A percentile compares a stretch with the other conserved stretches of the same genome.
These are phyloP conservation scores for Rhincodon typus DNA, from an alignment of 2,797 vertebrate genomes.

Conservation along the genomic window DNA sequence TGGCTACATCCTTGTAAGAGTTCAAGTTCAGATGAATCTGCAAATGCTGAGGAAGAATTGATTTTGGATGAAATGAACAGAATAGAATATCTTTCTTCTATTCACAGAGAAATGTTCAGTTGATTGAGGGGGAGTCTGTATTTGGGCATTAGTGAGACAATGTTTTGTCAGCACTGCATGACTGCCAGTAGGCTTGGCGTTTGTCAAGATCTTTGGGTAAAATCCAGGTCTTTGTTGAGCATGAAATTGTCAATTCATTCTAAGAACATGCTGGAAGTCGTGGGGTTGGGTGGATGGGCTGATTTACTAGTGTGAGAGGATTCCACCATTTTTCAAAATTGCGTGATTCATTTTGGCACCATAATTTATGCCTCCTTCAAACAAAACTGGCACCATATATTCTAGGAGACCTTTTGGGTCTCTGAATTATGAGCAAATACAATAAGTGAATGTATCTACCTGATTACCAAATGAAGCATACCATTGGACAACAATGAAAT, in stretches of 20 bases:
- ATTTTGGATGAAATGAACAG: background rate
- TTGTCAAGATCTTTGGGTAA: background rate
- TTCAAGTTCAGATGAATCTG: background rate
- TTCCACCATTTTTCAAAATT: too few species aligned
- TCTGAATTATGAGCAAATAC: too few species aligned
- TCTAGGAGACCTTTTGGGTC: too few species aligned
- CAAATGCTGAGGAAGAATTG: background rate
- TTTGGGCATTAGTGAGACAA: background rate
- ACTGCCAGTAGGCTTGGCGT: background rate
- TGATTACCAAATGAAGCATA: too few species aligned
- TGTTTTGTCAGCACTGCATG: background rate
- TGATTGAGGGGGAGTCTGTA: background rate
- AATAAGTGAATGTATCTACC: too few species aligned
- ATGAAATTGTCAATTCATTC: background rate
- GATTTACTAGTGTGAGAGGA: too few species aligned
- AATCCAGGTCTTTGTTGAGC: background rate
- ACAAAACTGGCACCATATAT: too few species aligned
- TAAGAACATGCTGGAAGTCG: background rate
- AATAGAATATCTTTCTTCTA: background rate
- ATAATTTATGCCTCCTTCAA: too few species aligned
- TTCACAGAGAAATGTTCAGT: background rate
- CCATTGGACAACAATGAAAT: too few species aligned
- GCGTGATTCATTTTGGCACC: too few species aligned
- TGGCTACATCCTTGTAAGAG: background rate
- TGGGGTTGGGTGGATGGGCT: too few species aligned